Evolutionary conservation across 2,113 vertebrate genomes (phyloP).

Genomic region (Halichoerus grypus): DNA sequence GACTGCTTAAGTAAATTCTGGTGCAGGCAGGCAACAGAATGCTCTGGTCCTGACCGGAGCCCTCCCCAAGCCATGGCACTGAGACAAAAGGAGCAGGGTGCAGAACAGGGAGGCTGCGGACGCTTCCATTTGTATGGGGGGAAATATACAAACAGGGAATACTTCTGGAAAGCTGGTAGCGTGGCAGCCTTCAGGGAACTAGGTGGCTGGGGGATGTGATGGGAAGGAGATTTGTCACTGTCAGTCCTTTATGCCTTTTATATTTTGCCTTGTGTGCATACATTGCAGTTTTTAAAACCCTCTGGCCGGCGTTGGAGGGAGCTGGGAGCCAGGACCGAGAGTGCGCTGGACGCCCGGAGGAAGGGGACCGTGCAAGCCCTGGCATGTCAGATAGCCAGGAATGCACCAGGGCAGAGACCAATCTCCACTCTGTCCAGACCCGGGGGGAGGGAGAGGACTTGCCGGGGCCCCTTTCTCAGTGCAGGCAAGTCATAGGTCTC

Average conservation of each 20-base stretch:
- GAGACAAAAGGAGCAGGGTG: rapidly evolving
- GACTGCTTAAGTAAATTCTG: too few relatives aligned
- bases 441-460: too few relatives aligned
- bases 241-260: background rate
- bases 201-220: background rate
- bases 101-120: rapidly evolving
- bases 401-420: rapidly evolving
- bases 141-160: background rate
- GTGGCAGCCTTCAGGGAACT: background rate
- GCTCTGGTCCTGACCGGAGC: background rate
- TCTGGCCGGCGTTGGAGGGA: background rate
- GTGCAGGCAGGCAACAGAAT: background rate
- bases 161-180: background rate
- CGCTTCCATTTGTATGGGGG: background rate
- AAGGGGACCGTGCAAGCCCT: background rate
- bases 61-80: background rate
- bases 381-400: background rate
- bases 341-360: rapidly evolving
- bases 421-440: background rate
- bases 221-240: background rate
- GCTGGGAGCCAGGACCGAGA: background rate
- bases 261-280: background rate
- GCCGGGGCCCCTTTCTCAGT: background rate
- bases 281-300: background rate
- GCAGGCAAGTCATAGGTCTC: background rate